Evolutionary conservation across 2,888 invertebrate species (phyloP).

Genomic region (Drosophila niveifrons): DNA sequence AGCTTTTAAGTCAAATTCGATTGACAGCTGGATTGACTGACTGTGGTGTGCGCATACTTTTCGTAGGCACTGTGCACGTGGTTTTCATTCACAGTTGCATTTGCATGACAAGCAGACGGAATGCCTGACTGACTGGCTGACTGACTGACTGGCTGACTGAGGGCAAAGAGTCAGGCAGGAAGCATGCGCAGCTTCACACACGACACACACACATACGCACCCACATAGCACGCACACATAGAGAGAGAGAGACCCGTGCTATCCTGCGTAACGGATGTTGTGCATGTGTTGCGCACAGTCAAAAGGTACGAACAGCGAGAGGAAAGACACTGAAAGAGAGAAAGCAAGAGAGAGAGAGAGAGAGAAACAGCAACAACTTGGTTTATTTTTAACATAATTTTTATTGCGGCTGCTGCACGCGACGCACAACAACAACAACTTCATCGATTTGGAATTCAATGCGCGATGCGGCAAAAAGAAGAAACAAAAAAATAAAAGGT

Average conservation of each 20-base stretch:
- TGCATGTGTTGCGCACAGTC: conserved; percentile 54
- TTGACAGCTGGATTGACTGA: conserved; percentile 8
- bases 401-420: conserved; percentile 74
- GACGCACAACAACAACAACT: conserved; percentile 45
- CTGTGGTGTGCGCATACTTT: conserved; percentile 18
- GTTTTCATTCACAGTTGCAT: conserved; percentile 46
- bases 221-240: conserved; percentile 4
- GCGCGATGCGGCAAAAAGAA: conserved; percentile 40
- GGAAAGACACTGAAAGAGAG: too few species aligned
- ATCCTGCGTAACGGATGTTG: conserved; percentile 68
- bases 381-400: conserved; percentile 77
- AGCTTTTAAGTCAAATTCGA: not conserved
- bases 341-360: too few species aligned
- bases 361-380: conserved; percentile 4
- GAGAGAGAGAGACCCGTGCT: conserved; percentile 36
- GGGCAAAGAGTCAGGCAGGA: conserved; percentile 50
- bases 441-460: conserved; percentile 62
- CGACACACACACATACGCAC: conserved; percentile 29
- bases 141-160: conserved; percentile 3
- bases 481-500: conserved; percentile 19
- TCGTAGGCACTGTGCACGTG: conserved; percentile 45
- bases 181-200: conserved; percentile 78
- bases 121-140: conserved; percentile 5
- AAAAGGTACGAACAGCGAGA: conserved; percentile 7
- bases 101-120: conserved; percentile 22